Evolutionary conservation across 2,113 vertebrate species (phyloP).

Genomic region (Engystomops pustulosus): DNA sequence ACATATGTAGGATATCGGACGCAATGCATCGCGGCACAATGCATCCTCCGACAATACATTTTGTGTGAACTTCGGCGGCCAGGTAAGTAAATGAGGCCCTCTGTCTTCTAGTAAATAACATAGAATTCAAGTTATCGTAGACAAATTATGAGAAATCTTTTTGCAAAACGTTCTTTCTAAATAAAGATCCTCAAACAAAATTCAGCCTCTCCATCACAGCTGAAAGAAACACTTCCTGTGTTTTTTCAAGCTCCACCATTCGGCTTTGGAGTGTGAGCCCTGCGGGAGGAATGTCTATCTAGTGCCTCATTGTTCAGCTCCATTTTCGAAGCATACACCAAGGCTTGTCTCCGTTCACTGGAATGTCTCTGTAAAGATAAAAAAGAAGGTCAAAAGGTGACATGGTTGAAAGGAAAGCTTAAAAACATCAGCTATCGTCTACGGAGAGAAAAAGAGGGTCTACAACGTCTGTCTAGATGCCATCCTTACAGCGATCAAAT

Average conservation of each 20-base stretch:
- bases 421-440: conserved; percentile 31
- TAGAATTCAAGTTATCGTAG: no score
- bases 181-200: neutral
- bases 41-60: no score
- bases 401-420: neutral
- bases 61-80: no score
- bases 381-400: conserved; percentile 27
- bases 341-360: conserved; percentile 24
- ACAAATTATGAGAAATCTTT: no score
- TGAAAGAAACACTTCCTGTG: neutral
- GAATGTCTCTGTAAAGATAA: conserved; percentile 33
- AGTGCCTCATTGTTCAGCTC: neutral
- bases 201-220: neutral
- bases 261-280: neutral
- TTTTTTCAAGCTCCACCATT: neutral
- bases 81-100: no score
- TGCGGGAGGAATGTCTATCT: conserved; percentile 13
- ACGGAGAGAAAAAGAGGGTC: conserved; percentile 3
- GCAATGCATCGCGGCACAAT: no score
- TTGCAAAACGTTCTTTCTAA: neutral
- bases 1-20: no score
- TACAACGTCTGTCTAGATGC: neutral
- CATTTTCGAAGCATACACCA: conserved; percentile 2
- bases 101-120: no score
- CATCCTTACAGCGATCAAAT: neutral